phyloP scores from a whole-genome alignment of 2,113 vertebrate species.

The Heterotis niloticus region DNA sequence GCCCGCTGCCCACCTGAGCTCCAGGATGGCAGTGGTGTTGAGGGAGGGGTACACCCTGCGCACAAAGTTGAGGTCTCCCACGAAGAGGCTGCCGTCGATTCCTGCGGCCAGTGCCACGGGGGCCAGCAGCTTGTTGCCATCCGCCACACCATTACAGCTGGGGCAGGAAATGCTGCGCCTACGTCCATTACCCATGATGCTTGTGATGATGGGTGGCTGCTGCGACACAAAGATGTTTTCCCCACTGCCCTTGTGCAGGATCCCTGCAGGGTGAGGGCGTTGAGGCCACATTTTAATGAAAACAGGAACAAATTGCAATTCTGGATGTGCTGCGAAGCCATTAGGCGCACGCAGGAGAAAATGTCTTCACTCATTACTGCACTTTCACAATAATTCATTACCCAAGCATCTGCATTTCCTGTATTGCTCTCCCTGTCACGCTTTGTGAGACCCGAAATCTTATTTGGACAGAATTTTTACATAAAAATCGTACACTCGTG shows the following conservation, averaged over 20 bases:
- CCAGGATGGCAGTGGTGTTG: conserved; percentile 82
- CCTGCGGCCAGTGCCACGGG: conserved; percentile 81
- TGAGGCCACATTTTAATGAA: neutral
- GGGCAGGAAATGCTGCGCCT: conserved; percentile 84
- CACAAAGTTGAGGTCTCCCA: conserved; percentile 86
- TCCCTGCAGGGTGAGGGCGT: conserved; percentile 57
- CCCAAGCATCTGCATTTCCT: neutral
- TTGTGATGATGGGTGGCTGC: conserved; percentile 81
- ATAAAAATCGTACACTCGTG: too few relatives aligned
- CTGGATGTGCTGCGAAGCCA: neutral
- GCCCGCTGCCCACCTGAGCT: conserved; percentile 70
- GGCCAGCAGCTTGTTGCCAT: conserved; percentile 84
- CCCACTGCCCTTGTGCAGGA: conserved; percentile 83
- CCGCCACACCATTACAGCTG: conserved; percentile 84
- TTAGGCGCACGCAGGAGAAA: neutral
- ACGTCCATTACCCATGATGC: conserved; percentile 84
- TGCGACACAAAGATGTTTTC: conserved; percentile 85
- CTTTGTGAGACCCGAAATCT: too few relatives aligned
- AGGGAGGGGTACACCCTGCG: conserved; percentile 78
- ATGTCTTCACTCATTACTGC: neutral
- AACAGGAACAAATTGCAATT: neutral
- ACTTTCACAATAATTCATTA: neutral
- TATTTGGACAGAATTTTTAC: too few relatives aligned
- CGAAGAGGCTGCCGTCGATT: conserved; percentile 78
- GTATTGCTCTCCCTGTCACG: too few relatives aligned